Evolutionary conservation across 37 sponge, comb jelly and placozoan species (phyloP).

Genomic region (Mnemiopsis leidyi): DNA sequence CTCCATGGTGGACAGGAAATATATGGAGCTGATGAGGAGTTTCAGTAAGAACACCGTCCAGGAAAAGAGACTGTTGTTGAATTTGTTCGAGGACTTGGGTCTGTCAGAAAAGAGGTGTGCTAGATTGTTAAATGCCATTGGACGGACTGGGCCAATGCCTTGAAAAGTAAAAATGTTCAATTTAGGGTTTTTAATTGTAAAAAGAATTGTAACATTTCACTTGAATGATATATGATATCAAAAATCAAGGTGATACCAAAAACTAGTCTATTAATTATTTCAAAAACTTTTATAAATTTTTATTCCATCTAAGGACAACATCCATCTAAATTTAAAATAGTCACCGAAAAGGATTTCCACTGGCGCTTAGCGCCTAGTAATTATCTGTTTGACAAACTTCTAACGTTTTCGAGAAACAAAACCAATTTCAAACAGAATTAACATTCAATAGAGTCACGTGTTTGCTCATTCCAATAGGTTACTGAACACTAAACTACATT

Average conservation of each 20-base stretch:
- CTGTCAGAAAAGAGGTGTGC: slow-evolving; percentile 4
- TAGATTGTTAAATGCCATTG: background rate
- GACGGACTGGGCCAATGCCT: background rate
- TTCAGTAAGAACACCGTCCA: background rate
- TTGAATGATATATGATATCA: background rate
- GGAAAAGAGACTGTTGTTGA: background rate
- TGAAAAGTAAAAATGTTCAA: background rate
- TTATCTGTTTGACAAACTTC: too few species aligned
- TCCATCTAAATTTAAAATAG: too few species aligned
- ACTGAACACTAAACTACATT: too few species aligned
- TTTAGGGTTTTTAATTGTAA: background rate
- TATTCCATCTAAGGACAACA: too few species aligned
- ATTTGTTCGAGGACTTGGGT: background rate
- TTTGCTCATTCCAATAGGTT: too few species aligned
- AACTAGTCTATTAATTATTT: background rate
- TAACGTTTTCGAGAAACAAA: too few species aligned
- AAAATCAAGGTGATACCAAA: background rate
- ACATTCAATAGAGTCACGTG: too few species aligned
- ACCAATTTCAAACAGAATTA: too few species aligned
- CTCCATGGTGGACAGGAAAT: background rate
- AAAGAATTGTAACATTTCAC: background rate
- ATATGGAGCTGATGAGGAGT: background rate
- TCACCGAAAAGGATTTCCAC: too few species aligned
- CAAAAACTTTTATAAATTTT: background rate
- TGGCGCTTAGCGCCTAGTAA: too few species aligned